phyloP scores from a whole-genome alignment of 2,888 invertebrate genomes.

The Sinopyrophorus schimmeli region DNA sequence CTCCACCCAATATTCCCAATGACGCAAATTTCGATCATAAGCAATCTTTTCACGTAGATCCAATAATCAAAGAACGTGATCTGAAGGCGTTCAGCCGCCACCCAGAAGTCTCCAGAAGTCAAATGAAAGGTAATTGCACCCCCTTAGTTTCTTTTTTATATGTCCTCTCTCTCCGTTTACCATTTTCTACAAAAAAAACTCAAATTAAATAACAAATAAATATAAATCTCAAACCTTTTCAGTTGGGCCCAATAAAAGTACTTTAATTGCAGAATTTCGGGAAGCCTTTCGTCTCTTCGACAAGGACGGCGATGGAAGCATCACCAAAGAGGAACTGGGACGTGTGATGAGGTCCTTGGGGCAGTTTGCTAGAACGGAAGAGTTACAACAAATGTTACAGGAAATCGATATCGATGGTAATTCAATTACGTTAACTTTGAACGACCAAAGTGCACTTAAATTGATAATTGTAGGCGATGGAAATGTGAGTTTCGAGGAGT shows the following conservation, averaged over 20 bases:
- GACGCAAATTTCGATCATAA: conserved; percentile 3
- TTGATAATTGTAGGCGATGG: conserved; percentile 69
- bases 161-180: background rate
- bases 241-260: too few relatives aligned
- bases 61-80: conserved; percentile 26
- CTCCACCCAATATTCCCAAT: background rate
- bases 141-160: background rate
- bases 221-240: too few relatives aligned
- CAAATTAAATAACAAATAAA: too few relatives aligned
- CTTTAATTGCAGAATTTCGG: conserved; percentile 69
- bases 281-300: conserved; percentile 87
- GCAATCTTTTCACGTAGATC: conserved; percentile 2
- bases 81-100: conserved; percentile 42
- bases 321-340: conserved; percentile 84
- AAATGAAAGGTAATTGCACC: conserved; percentile 72
- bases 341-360: conserved; percentile 84
- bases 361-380: conserved; percentile 85
- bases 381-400: conserved; percentile 82
- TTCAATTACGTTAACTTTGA: background rate
- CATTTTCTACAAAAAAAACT: background rate
- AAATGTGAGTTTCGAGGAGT: conserved; percentile 86
- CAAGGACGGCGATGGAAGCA: conserved; percentile 86
- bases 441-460: background rate
- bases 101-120: conserved; percentile 65
- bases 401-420: conserved; percentile 61